phyloP scores from a whole-genome alignment of 2,888 invertebrate species.

The Coecobrya sp. region DNA sequence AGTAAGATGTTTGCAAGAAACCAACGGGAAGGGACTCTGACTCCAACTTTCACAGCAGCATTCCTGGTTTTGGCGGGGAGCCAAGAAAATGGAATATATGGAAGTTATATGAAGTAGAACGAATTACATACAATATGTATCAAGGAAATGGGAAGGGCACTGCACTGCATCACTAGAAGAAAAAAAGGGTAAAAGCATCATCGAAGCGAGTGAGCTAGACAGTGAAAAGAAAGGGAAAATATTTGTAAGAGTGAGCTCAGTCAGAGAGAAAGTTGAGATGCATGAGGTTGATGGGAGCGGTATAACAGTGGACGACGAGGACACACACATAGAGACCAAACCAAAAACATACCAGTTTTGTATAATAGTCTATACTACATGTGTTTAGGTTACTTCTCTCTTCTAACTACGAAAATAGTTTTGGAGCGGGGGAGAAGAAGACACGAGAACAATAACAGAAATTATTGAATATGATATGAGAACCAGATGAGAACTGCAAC shows the following conservation, averaged over 20 bases:
- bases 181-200: conserved; percentile 40
- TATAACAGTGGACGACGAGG: background rate
- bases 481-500: background rate
- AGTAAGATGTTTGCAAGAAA: background rate
- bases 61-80: conserved; percentile 61
- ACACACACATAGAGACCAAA: background rate
- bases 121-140: conserved; percentile 46
- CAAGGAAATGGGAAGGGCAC: conserved; percentile 77
- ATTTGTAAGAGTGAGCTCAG: conserved; percentile 22
- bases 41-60: conserved; percentile 28
- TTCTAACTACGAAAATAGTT: background rate
- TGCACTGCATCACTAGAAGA: conserved; percentile 71
- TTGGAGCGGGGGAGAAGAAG: background rate
- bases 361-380: background rate
- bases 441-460: background rate
- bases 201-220: background rate
- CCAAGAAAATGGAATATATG: conserved; percentile 57
- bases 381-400: background rate
- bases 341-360: background rate
- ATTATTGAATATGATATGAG: background rate
- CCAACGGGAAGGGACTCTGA: conserved; percentile 18
- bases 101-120: conserved; percentile 32
- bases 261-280: conserved; percentile 31
- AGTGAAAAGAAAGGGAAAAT: conserved; percentile 31
- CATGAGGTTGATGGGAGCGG: background rate